Evolutionary conservation across 2,113 vertebrate species (phyloP), one percentile per base, ranked within the genome.

Genomic region (Oryzias woworae): DNA sequence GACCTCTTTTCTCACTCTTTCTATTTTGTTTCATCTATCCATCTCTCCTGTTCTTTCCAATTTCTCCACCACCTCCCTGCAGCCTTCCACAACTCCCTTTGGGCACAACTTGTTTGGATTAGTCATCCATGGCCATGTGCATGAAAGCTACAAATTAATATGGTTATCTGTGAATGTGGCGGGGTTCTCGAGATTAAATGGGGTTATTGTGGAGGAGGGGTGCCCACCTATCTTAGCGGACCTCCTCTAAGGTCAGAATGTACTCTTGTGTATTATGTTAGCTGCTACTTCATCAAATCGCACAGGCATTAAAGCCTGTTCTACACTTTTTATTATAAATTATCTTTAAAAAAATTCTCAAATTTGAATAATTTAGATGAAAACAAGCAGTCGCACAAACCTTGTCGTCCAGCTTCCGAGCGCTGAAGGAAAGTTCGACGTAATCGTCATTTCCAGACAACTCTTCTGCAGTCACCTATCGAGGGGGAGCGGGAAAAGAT

Each of bases 381-480:
- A 28, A 4, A 5, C 26, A 5, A 24, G 4, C 8, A 26, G 12
- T 22, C 1, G 31, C 50, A 81, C 86, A 44, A 71, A 99, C 97
- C 96, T 99, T 99, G 92, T 99, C 97, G 84, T 99, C 97, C 62
- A 99, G 89, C 88, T 99, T 99, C 62, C 95, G 92, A 53, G 97
- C 97, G 2, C 95, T 98, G 89, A 99, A 99, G n/a, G 93, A 95
- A 72, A 99, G 94, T 77, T 98, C 96, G 56, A 99, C 94, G 0
- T 98, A 99, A 90, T 99, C 96, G 0, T 98, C 95, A 3, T 98
- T 99, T 66, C 97, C 97, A 66, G 97, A 97, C 75, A 99, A 75
- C 76, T 99, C 97, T 85, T 99, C 97, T 10, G 97, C 96, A 63
- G 96, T 98, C 86, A 99, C 95, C 97, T 98, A 61, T 65, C 56